phyloP scores from a whole-genome alignment of 2,113 vertebrate species.

The Dunckerocampus dactyliophorus region DNA sequence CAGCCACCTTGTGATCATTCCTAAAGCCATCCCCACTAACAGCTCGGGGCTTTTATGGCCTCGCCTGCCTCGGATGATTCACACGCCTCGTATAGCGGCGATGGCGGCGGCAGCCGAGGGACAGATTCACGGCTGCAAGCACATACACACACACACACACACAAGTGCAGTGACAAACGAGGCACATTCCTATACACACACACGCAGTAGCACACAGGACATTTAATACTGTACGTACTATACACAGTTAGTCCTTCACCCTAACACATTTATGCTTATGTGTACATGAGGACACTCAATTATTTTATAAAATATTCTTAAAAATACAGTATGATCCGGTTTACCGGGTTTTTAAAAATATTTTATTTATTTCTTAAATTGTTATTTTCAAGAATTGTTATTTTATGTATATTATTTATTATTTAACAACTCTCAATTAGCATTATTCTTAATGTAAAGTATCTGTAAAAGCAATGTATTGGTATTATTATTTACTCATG shows the following conservation, averaged over 20 bases:
- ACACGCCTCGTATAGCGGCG: constrained; percentile 58
- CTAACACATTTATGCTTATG: neutral
- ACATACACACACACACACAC: constrained; percentile 4
- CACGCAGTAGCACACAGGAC: constrained; percentile 3
- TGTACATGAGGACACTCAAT: neutral
- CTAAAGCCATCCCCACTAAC: constrained; percentile 66
- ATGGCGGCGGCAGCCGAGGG: constrained; percentile 52
- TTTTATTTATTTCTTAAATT: too few species aligned
- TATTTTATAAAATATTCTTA: too few species aligned
- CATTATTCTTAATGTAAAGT: too few species aligned
- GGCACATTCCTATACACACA: constrained; percentile 18
- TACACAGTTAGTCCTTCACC: too few species aligned
- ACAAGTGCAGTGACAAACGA: constrained; percentile 21
- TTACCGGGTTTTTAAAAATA: too few species aligned
- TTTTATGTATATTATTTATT: too few species aligned
- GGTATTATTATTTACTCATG: too few species aligned
- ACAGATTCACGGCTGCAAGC: constrained; percentile 52
- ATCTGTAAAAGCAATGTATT: too few species aligned
- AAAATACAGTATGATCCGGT: neutral
- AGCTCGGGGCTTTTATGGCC: constrained; percentile 62
- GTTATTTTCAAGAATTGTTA: too few species aligned
- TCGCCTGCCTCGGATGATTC: constrained; percentile 59
- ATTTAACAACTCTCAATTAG: too few species aligned
- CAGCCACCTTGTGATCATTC: constrained; percentile 61
- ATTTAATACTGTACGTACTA: neutral